Conservation (phyloP, 2,888 invertebrate genomes). For the Melikaiella ostensackeni region DNA sequence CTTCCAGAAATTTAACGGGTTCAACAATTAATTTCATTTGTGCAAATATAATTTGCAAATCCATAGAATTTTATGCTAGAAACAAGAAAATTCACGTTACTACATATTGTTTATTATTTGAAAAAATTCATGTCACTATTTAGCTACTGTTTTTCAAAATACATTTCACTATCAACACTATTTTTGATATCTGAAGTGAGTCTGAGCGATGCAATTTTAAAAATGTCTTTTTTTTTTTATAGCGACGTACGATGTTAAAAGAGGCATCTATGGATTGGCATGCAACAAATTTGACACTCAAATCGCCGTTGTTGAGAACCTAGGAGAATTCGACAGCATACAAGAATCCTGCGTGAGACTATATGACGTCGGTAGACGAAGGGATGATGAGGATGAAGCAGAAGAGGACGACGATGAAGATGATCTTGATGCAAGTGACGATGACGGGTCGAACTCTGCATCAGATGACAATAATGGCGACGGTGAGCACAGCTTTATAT, state of each 20-base stretch:
- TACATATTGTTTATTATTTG: too few species aligned
- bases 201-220: too few species aligned
- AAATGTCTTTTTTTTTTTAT: too few species aligned
- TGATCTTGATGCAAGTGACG: slow-evolving; percentile 81
- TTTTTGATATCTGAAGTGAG: too few species aligned
- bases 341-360: slow-evolving; percentile 94
- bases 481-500: slow-evolving; percentile 60
- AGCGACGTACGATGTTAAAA: slow-evolving; percentile 96
- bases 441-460: slow-evolving; percentile 78
- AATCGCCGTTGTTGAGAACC: slow-evolving; percentile 94
- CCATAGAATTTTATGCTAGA: too few species aligned
- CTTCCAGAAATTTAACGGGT: too few species aligned
- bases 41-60: too few species aligned
- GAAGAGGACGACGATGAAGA: slow-evolving; percentile 83
- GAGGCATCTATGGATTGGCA: slow-evolving; percentile 91
- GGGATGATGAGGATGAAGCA: slow-evolving; percentile 94
- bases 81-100: too few species aligned
- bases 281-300: slow-evolving; percentile 91
- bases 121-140: too few species aligned
- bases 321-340: slow-evolving; percentile 88
- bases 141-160: too few species aligned
- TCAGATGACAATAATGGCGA: slow-evolving; percentile 77
- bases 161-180: too few species aligned
- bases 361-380: slow-evolving; percentile 93
- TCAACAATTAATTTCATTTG: too few species aligned